Evolutionary conservation across 2,888 invertebrate genomes (phyloP).

Genomic region (Volucella bombylans): DNA sequence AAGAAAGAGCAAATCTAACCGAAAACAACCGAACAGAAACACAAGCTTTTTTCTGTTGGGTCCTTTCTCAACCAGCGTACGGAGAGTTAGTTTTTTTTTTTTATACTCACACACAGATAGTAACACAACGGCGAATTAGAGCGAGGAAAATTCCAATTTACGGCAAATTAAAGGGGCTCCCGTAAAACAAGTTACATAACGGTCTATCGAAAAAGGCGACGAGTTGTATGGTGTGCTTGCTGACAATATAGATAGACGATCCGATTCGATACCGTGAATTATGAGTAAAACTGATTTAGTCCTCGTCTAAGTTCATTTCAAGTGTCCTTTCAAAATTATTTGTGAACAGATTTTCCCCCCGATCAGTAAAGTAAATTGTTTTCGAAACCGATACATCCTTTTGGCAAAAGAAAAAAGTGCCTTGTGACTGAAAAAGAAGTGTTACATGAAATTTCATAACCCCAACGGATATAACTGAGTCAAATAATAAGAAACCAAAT

Average conservation of each 20-base stretch:
- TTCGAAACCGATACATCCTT: neutral
- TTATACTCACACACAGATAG: conserved; percentile 32
- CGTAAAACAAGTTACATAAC: conserved; percentile 73
- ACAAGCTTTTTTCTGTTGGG: conserved; percentile 27
- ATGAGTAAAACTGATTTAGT: conserved; percentile 54
- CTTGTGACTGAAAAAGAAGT: conserved; percentile 48
- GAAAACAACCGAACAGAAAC: neutral
- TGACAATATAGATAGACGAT: conserved; percentile 61
- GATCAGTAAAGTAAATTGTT: neutral
- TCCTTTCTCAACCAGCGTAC: too few relatives aligned
- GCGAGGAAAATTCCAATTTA: conserved; percentile 62
- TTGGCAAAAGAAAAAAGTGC: conserved; percentile 14
- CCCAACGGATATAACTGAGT: conserved; percentile 48
- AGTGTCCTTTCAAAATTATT: conserved; percentile 37
- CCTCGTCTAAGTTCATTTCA: conserved; percentile 21
- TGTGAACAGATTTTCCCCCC: conserved; percentile 22
- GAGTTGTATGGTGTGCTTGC: conserved; percentile 67
- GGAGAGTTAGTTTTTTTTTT: too few relatives aligned
- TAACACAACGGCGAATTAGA: conserved; percentile 53
- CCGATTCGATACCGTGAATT: conserved; percentile 59
- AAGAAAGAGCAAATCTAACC: neutral
- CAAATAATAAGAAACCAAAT: conserved; percentile 13
- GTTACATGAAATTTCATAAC: conserved; percentile 58
- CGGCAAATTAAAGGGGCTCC: conserved; percentile 64
- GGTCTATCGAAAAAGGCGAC: conserved; percentile 67